A percentile compares a stretch with the other conserved stretches of the same genome.
phyloP scores from a whole-genome alignment of 2,888 invertebrate genomes.

The Geophilus truncorum region DNA sequence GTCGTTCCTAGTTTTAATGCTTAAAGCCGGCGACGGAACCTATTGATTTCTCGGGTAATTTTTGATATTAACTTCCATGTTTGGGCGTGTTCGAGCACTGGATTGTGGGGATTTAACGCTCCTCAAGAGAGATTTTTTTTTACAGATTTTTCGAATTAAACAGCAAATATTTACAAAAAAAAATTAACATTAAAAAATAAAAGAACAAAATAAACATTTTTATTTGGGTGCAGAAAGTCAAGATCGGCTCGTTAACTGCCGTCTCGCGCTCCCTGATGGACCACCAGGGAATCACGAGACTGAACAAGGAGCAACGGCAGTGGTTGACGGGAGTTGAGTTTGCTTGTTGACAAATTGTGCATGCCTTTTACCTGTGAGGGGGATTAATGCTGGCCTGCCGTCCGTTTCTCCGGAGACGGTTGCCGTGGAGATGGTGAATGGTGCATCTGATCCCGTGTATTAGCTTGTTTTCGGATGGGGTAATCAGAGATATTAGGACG shows the following conservation, averaged over 20 bases:
- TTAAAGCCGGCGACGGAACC: background rate
- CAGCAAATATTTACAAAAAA: background rate
- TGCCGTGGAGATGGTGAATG: background rate
- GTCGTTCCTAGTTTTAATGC: background rate
- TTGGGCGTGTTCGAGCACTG: background rate
- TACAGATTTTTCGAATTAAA: background rate
- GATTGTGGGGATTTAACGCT: background rate
- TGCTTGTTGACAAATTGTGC: slow-evolving; percentile 33
- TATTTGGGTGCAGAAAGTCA: background rate
- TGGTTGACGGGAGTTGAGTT: background rate
- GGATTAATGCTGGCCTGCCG: slow-evolving; percentile 28
- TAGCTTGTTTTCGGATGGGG: slow-evolving; percentile 31
- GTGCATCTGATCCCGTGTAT: slow-evolving; percentile 30
- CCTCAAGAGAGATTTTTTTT: background rate
- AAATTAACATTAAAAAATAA: background rate
- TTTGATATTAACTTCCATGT: background rate
- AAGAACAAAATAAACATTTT: background rate
- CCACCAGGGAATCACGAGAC: background rate
- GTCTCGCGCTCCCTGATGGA: background rate
- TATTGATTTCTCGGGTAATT: background rate
- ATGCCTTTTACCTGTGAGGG: slow-evolving; percentile 31
- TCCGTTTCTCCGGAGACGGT: slow-evolving; percentile 31
- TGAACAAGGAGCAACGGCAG: background rate
- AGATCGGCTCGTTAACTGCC: background rate
- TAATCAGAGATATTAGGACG: slow-evolving; percentile 31